A percentile compares a stretch with the other conserved stretches of the same genome.
These are phyloP conservation scores for Drosophila elegans DNA, from an alignment of 1,140 invertebrate species.

Conservation along the genomic window DNA sequence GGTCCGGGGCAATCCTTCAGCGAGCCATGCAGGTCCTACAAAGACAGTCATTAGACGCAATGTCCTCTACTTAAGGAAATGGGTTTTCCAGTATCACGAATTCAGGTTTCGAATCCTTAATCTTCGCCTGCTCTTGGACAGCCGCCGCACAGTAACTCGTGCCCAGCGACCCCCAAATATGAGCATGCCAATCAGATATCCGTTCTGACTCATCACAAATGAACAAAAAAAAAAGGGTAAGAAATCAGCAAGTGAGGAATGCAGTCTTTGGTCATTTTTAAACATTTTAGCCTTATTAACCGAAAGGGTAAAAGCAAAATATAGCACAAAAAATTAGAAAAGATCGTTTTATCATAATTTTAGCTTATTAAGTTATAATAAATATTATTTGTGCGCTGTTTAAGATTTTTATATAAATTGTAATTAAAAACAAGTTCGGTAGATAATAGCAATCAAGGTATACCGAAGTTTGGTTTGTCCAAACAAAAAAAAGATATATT, in stretches of 20 bases:
- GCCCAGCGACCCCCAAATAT: constrained; percentile 34
- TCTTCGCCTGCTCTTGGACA: constrained; percentile 28
- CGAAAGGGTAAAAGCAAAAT: too few species aligned
- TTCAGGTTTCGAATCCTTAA: constrained; percentile 53
- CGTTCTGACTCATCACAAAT: constrained; percentile 69
- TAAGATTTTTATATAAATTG: too few species aligned
- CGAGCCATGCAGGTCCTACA: constrained; percentile 90
- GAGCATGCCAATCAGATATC: constrained; percentile 63
- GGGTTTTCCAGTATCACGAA: background rate
- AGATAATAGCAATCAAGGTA: too few species aligned
- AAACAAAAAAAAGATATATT: too few species aligned
- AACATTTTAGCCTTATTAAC: too few species aligned
- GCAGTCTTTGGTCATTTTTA: too few species aligned
- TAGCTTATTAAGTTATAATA: too few species aligned
- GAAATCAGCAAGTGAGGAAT: background rate
- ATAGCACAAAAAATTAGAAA: too few species aligned
- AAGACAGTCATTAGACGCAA: background rate
- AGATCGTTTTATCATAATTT: too few species aligned
- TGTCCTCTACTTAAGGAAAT: background rate
- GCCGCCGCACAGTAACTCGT: constrained; percentile 71
- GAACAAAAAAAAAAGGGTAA: background rate
- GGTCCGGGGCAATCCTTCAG: constrained; percentile 88
- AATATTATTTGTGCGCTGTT: too few species aligned
- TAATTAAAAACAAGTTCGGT: too few species aligned
- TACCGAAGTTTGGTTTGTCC: too few species aligned